Evolutionary conservation across 2,888 invertebrate species (phyloP).

Genomic region (Athalia cordata): DNA sequence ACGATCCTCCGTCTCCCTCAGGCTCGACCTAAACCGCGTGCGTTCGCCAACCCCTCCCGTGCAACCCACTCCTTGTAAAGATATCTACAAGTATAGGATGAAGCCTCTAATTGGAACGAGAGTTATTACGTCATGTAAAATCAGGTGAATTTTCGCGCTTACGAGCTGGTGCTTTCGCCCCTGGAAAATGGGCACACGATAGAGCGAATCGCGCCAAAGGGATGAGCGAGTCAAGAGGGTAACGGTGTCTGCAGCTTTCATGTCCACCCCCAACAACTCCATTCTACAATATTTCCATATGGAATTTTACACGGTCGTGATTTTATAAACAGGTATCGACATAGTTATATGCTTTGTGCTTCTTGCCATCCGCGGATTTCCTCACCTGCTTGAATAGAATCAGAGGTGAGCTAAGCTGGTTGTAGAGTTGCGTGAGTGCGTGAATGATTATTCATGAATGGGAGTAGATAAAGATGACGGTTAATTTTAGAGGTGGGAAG

Average conservation of each 20-base stretch:
- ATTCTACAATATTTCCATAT: neutral
- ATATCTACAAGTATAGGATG: neutral
- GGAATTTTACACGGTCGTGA: too few species aligned
- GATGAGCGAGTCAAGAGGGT: constrained; percentile 31
- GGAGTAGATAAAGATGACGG: too few species aligned
- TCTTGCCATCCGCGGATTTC: too few species aligned
- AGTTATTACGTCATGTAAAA: constrained; percentile 49
- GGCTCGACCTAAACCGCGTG: constrained; percentile 35
- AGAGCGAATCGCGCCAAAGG: neutral
- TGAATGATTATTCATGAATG: too few species aligned
- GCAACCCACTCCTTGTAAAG: constrained; percentile 28
- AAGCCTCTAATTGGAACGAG: constrained; percentile 53
- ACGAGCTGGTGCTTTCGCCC: neutral
- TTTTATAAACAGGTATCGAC: too few species aligned
- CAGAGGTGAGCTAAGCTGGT: too few species aligned
- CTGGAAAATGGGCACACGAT: neutral
- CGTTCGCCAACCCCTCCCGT: constrained; percentile 32
- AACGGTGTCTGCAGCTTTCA: constrained; percentile 13
- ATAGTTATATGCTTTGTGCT: too few species aligned
- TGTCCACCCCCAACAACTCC: constrained; percentile 11
- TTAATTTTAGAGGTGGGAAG: too few species aligned
- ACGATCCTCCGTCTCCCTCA: constrained; percentile 31
- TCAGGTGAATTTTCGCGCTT: constrained; percentile 39
- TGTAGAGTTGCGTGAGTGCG: too few species aligned
- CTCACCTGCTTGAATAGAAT: too few species aligned